Evolutionary conservation across 2,888 invertebrate species (phyloP).

Genomic region (Nycteola revayana): DNA sequence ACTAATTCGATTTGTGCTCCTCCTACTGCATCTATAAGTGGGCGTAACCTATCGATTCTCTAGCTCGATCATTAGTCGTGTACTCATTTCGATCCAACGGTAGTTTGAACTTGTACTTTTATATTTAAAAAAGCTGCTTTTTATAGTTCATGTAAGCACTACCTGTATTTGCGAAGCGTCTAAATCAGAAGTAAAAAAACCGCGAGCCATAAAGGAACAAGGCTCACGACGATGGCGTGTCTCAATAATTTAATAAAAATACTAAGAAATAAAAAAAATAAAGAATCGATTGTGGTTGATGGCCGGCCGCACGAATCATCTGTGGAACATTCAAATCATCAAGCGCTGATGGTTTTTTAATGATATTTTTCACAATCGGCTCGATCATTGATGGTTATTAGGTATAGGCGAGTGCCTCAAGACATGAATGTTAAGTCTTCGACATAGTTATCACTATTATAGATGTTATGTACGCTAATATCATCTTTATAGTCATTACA

Average conservation of each 20-base stretch:
- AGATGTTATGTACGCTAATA: conserved; percentile 35
- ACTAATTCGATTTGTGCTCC: conserved; percentile 79
- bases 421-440: conserved; percentile 55
- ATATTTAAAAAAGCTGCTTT: too few relatives aligned
- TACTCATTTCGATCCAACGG: conserved; percentile 21
- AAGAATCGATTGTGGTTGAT: conserved; percentile 79
- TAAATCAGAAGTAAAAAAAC: conserved; percentile 24
- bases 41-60: conserved; percentile 74
- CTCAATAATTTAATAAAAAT: conserved; percentile 75
- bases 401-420: conserved; percentile 72
- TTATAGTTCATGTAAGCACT: neutral
- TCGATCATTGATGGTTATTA: conserved; percentile 80
- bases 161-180: conserved; percentile 37
- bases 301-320: conserved; percentile 65
- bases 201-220: conserved; percentile 42
- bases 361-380: conserved; percentile 82
- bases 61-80: conserved; percentile 51
- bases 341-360: conserved; percentile 82
- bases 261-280: conserved; percentile 60
- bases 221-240: conserved; percentile 38
- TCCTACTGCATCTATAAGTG: conserved; percentile 66
- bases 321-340: conserved; percentile 75
- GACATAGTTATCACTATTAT: conserved; percentile 38
- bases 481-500: conserved; percentile 31
- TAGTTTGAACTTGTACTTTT: neutral